These are phyloP conservation scores for Basileuterus tristriatus DNA, from an alignment of 2,797 vertebrate genomes.

Conservation along the genomic window DNA sequence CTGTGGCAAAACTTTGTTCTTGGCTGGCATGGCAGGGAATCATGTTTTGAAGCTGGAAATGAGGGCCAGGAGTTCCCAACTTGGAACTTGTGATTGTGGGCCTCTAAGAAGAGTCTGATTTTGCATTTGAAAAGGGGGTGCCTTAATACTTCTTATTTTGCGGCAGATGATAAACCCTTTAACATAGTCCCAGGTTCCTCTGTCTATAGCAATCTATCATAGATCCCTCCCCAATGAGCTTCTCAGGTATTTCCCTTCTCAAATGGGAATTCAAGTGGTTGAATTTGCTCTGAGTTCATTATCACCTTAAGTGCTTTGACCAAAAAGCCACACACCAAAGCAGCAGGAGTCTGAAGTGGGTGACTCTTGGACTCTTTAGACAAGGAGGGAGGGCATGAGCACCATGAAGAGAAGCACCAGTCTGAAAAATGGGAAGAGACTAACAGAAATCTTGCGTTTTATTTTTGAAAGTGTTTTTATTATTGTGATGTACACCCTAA, in stretches of 20 bases:
- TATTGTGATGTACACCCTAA: neutral
- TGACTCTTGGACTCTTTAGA: neutral
- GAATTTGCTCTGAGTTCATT: neutral
- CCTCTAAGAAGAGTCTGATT: neutral
- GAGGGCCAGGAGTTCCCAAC: neutral
- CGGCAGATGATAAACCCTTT: neutral
- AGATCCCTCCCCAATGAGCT: neutral
- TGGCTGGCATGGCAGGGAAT: neutral
- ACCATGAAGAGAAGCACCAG: neutral
- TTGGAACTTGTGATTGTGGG: neutral
- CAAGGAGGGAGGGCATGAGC: neutral
- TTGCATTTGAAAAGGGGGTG: neutral
- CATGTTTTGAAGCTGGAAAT: neutral
- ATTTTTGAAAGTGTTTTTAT: neutral
- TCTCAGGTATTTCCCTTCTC: neutral
- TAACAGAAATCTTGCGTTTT: neutral
- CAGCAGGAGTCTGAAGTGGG: neutral
- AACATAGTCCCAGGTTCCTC: neutral
- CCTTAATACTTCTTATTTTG: neutral
- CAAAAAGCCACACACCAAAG: neutral
- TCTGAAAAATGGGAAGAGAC: neutral
- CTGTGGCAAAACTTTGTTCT: neutral
- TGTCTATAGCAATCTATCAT: neutral
- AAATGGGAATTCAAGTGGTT: neutral
- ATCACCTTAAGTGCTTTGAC: neutral